Conservation (phyloP, 2,888 invertebrate genomes). For the Unio pictorum region DNA sequence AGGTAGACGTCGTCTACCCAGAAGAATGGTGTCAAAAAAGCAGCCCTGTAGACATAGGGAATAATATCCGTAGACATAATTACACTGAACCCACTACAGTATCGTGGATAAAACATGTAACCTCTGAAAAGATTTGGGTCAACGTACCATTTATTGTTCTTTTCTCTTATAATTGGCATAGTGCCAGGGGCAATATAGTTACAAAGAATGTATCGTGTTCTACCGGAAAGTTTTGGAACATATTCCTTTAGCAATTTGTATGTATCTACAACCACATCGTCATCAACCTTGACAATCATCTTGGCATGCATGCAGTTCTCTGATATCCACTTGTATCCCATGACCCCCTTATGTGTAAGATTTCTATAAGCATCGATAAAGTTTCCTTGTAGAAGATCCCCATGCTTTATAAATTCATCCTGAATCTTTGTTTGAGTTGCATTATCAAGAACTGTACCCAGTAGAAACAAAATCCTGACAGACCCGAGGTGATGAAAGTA, state of each 20-base stretch:
- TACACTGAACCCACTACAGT: conserved; percentile 34
- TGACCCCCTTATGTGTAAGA: conserved; percentile 49
- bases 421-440: too few relatives aligned
- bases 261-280: conserved; percentile 49
- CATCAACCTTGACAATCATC: conserved; percentile 48
- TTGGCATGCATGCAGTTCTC: conserved; percentile 24
- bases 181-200: conserved; percentile 31
- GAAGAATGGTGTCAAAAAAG: conserved; percentile 32
- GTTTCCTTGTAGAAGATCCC: conserved; percentile 5
- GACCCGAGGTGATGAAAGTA: not conserved
- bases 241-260: conserved; percentile 19
- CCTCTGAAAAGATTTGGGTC: conserved; percentile 21
- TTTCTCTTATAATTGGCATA: conserved; percentile 27
- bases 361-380: conserved; percentile 49
- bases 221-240: conserved; percentile 15
- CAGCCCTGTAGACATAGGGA: conserved; percentile 25
- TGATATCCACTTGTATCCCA: conserved; percentile 51
- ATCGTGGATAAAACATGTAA: conserved; percentile 26
- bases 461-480: not conserved
- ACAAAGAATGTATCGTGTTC: conserved; percentile 26
- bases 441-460: too few relatives aligned
- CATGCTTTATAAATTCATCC: too few relatives aligned
- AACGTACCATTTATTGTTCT: conserved; percentile 28
- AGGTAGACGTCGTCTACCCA: conserved; percentile 38
- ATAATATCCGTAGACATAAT: conserved; percentile 30